A percentile compares a stretch with the other conserved stretches of the same genome.
phyloP scores from a whole-genome alignment of 2,797 vertebrate species.

The Rhodeus uyekii region DNA sequence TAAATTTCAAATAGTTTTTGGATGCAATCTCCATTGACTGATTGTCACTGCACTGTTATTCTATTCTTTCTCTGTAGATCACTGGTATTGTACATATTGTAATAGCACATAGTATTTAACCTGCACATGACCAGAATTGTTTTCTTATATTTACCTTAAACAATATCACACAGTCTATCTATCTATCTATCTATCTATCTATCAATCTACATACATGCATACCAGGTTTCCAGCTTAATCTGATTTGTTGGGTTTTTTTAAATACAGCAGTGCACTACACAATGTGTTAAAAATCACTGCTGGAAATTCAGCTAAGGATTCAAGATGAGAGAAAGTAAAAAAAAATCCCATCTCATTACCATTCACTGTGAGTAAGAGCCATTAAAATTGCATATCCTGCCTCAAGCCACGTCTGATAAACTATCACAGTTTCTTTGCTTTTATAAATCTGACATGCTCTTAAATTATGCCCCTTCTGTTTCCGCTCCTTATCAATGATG shows the following conservation, averaged over 20 bases:
- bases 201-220: too few relatives aligned
- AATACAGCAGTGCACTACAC: too few relatives aligned
- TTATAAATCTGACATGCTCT: constrained; percentile 56
- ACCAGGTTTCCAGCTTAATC: too few relatives aligned
- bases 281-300: neutral
- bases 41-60: too few relatives aligned
- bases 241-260: too few relatives aligned
- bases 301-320: constrained; percentile 25
- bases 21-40: neutral
- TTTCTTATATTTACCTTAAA: neutral
- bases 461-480: constrained; percentile 50
- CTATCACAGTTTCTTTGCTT: constrained; percentile 54
- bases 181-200: too few relatives aligned
- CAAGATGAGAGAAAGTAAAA: neutral
- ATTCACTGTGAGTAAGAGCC: constrained; percentile 46
- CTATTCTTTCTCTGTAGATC: too few relatives aligned
- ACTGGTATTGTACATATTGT: too few relatives aligned
- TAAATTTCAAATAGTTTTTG: neutral
- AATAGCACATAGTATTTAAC: neutral
- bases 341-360: constrained; percentile 43
- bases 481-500: constrained; percentile 41
- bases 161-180: too few relatives aligned
- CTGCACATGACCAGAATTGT: too few relatives aligned
- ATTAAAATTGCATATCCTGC: constrained; percentile 60
- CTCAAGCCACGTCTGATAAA: constrained; percentile 55